Conservation (phyloP, 2,888 invertebrate species). For the Sycophila texana region DNA sequence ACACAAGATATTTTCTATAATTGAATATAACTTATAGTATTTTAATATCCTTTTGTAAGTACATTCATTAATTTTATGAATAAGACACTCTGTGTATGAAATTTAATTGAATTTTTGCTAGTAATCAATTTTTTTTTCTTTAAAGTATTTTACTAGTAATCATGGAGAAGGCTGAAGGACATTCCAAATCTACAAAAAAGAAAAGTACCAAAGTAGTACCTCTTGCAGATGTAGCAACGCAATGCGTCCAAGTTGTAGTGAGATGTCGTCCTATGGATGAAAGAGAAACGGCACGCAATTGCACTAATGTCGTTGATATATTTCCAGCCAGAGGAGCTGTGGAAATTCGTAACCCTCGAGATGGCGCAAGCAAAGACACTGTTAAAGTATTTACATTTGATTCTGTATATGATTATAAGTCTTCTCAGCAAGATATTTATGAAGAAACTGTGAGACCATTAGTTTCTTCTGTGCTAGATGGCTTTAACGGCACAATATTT, state of each 20-base stretch:
- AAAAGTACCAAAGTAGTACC: constrained; percentile 60
- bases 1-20: too few species aligned
- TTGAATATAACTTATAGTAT: too few species aligned
- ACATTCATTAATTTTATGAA: not conserved
- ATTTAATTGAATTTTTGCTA: not conserved
- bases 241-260: constrained; percentile 97
- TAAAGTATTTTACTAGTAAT: constrained; percentile 23
- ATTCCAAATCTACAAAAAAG: constrained; percentile 63
- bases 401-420: constrained; percentile 94
- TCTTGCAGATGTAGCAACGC: constrained; percentile 66
- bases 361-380: constrained; percentile 81
- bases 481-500: constrained; percentile 99
- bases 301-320: constrained; percentile 88
- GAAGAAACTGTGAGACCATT: constrained; percentile 97
- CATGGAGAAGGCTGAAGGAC: constrained; percentile 65
- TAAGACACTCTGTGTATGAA: not conserved
- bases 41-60: not conserved
- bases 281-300: constrained; percentile 87
- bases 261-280: constrained; percentile 96
- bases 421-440: constrained; percentile 94
- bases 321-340: constrained; percentile 91
- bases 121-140: constrained; percentile 10
- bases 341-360: constrained; percentile 91
- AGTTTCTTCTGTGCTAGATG: constrained; percentile 95
- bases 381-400: constrained; percentile 98